These are phyloP conservation scores for Drosophila bocki DNA, from an alignment of 1,140 invertebrate species.

Conservation along the genomic window DNA sequence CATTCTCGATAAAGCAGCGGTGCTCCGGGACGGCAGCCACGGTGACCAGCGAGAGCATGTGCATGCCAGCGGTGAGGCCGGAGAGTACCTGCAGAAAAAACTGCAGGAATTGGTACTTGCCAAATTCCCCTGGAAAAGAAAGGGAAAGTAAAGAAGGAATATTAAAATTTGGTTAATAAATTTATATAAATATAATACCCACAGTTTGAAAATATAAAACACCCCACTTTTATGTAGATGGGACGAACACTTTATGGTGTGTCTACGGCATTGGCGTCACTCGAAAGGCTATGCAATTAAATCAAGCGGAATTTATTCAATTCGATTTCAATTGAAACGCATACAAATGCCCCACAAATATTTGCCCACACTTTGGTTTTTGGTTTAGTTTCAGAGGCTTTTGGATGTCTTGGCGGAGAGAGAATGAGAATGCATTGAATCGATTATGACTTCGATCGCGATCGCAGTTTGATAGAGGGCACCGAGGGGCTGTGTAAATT, in stretches of 20 bases:
- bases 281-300: conserved; percentile 69
- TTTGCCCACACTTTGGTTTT: conserved; percentile 54
- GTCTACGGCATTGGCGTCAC: conserved; percentile 56
- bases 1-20: conserved; percentile 88
- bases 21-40: conserved; percentile 92
- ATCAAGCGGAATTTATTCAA: conserved; percentile 81
- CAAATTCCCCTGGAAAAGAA: conserved; percentile 90
- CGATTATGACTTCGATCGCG: conserved; percentile 64
- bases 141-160: background rate
- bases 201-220: conserved; percentile 1
- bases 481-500: conserved; percentile 62
- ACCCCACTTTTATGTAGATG: conserved; percentile 28
- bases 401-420: conserved; percentile 11
- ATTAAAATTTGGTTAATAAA: background rate
- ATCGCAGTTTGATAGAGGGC: conserved; percentile 44
- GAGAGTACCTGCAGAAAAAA: conserved; percentile 91
- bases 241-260: conserved; percentile 17
- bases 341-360: conserved; percentile 62
- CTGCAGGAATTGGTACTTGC: conserved; percentile 91
- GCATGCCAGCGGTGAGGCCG: conserved; percentile 91
- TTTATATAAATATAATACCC: background rate
- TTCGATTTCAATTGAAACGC: conserved; percentile 79
- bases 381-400: conserved; percentile 21
- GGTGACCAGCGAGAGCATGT: conserved; percentile 92
- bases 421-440: conserved; percentile 60